Evolutionary conservation across 1,140 invertebrate genomes (phyloP).

Genomic region (Trachelipus rathkii): DNA sequence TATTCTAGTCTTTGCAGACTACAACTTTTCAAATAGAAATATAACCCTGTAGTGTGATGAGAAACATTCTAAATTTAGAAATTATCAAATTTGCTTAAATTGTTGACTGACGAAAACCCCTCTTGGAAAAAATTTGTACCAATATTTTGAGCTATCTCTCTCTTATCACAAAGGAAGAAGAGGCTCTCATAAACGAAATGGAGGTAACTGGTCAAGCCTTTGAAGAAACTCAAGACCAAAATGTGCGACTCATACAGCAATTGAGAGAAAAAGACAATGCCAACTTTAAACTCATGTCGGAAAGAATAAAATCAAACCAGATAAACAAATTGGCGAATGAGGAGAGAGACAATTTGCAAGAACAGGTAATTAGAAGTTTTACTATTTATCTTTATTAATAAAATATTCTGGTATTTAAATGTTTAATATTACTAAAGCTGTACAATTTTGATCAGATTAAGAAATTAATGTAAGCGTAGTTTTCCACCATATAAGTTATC

Average conservation of each 20-base stretch:
- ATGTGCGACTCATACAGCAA: conserved; percentile 91
- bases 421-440: too few relatives aligned
- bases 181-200: conserved; percentile 96
- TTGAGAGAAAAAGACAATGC: conserved; percentile 96
- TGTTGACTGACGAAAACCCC: too few relatives aligned
- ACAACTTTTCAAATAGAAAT: too few relatives aligned
- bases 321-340: conserved; percentile 89
- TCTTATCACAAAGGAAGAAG: conserved; percentile 71
- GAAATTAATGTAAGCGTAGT: too few relatives aligned
- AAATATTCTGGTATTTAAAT: not conserved
- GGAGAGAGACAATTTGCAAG: conserved; percentile 84
- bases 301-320: conserved; percentile 94
- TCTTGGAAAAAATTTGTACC: too few relatives aligned
- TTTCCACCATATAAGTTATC: too few relatives aligned
- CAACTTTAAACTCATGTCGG: conserved; percentile 99
- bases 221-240: conserved; percentile 99
- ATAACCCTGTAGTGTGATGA: too few relatives aligned
- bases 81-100: too few relatives aligned
- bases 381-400: not conserved
- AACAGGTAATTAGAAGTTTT: conserved; percentile 62
- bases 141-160: too few relatives aligned
- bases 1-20: too few relatives aligned
- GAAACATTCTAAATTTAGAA: too few relatives aligned
- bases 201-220: conserved; percentile 98
- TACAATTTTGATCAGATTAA: too few relatives aligned